Evolutionary conservation across 2,888 invertebrate species (phyloP).

Genomic region (Sericinus montela): DNA sequence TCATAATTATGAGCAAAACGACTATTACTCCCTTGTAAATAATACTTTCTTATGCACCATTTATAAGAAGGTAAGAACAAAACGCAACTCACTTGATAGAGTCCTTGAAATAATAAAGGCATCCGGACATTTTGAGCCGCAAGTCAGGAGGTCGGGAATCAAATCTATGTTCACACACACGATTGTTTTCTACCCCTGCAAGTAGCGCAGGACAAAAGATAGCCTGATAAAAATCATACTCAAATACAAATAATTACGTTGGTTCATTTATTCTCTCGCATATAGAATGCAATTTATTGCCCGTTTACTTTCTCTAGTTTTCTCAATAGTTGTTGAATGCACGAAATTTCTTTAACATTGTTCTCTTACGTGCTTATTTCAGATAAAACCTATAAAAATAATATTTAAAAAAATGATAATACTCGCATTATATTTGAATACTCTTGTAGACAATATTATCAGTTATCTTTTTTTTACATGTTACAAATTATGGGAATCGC

Average conservation of each 20-base stretch:
- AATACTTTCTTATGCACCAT: constrained; percentile 36
- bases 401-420: no score
- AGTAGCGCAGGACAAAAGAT: constrained; percentile 51
- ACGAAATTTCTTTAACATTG: constrained; percentile 10
- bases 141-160: constrained; percentile 44
- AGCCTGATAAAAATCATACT: constrained; percentile 61
- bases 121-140: constrained; percentile 52
- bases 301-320: constrained; percentile 17
- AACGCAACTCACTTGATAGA: constrained; percentile 55
- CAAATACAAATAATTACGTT: constrained; percentile 31
- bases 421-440: no score
- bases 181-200: constrained; percentile 64
- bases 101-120: constrained; percentile 64
- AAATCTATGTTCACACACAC: constrained; percentile 41
- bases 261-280: constrained; percentile 24
- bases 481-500: neutral
- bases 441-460: neutral
- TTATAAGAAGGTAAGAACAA: constrained; percentile 48
- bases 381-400: no score
- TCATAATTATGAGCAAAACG: no score
- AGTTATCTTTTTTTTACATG: neutral
- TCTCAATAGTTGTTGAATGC: constrained; percentile 13
- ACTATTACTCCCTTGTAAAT: constrained; percentile 1
- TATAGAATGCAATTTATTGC: constrained; percentile 14
- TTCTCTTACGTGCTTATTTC: neutral